A percentile compares a stretch with the other conserved stretches of the same genome.
Evolutionary conservation across 2,888 invertebrate genomes (phyloP).

Genomic region (Amitus sp.): DNA sequence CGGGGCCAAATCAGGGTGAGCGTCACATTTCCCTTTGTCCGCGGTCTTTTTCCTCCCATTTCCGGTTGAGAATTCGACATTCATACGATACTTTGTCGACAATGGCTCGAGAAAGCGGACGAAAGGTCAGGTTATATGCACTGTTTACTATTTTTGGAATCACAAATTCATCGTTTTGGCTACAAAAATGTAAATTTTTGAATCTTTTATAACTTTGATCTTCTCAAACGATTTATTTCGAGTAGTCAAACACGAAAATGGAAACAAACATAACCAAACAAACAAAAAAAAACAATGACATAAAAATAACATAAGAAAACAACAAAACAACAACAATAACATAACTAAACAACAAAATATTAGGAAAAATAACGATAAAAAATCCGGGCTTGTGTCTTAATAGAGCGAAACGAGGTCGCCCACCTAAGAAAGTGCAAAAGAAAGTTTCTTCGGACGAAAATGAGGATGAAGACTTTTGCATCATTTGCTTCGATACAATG

Average conservation of each 20-base stretch:
- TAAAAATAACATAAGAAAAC: too few relatives aligned
- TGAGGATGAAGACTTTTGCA: slow-evolving; percentile 12
- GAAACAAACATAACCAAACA: too few relatives aligned
- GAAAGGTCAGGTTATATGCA: slow-evolving; percentile 5
- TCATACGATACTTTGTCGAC: background rate
- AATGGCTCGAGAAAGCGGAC: slow-evolving; percentile 3
- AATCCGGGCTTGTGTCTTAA: too few relatives aligned
- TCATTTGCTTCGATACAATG: slow-evolving; percentile 3
- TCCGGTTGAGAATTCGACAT: background rate
- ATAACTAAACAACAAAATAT: too few relatives aligned
- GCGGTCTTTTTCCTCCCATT: background rate
- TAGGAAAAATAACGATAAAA: too few relatives aligned
- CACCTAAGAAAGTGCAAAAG: background rate
- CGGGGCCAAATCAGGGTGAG: background rate
- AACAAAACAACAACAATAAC: too few relatives aligned
- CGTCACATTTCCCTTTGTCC: background rate
- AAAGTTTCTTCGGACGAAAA: slow-evolving; percentile 1
- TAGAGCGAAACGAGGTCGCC: slow-evolving; percentile 5
- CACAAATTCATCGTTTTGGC: too few relatives aligned
- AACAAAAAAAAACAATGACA: too few relatives aligned
- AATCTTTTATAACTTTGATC: too few relatives aligned
- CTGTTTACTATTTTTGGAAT: slow-evolving; percentile 4
- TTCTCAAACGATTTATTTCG: too few relatives aligned
- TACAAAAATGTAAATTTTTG: too few relatives aligned
- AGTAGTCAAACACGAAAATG: too few relatives aligned